These are phyloP conservation scores for Rattus norvegicus DNA, from an alignment of 2,113 vertebrate species.

Conservation along the genomic window DNA sequence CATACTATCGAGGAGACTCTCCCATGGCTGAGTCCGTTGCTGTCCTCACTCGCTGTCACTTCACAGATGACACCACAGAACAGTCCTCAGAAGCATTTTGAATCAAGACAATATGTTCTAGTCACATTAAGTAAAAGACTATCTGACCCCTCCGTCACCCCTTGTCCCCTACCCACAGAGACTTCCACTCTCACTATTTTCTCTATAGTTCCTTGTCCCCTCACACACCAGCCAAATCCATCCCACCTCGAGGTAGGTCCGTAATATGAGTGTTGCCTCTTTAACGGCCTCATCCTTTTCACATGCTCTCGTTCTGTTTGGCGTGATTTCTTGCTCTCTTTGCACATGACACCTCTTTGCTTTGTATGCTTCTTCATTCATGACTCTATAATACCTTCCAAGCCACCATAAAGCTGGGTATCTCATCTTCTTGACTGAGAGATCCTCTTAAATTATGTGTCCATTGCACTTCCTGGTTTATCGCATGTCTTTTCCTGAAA, in stretches of 20 bases:
- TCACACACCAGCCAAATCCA: background rate
- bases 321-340: background rate
- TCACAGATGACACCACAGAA: background rate
- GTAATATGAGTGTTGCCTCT: background rate
- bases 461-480: background rate
- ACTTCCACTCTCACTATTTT: background rate
- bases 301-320: background rate
- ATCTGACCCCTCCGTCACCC: background rate
- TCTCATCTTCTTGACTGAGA: background rate
- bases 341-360: background rate
- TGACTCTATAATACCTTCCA: background rate
- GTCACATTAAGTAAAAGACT: background rate
- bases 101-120: background rate
- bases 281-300: background rate
- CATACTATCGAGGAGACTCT: background rate
- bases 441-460: background rate
- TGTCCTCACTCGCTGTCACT: background rate
- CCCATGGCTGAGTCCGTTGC: background rate
- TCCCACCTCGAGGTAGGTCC: accelerated
- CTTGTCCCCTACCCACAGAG: background rate
- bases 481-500: constrained; percentile 10
- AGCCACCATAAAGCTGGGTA: background rate
- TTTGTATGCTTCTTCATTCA: background rate
- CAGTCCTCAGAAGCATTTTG: background rate
- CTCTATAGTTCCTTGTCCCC: background rate